Conservation (phyloP, 2,888 invertebrate genomes). For the Acanthococcus lagerstroemiae region DNA sequence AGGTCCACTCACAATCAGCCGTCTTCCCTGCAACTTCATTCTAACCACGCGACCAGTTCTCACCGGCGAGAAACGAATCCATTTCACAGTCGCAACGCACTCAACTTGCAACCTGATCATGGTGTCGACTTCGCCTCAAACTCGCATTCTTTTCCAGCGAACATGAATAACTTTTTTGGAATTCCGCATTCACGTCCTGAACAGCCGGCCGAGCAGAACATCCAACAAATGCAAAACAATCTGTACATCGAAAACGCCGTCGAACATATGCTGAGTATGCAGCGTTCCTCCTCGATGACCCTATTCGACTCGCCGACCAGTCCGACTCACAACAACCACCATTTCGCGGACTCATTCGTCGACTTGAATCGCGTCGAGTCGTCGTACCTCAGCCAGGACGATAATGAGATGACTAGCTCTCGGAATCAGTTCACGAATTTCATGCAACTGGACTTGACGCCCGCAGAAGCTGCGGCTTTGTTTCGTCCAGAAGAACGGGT, state of each 20-base stretch:
- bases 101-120: too few relatives aligned
- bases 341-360: neutral
- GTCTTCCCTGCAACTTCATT: too few relatives aligned
- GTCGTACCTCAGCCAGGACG: neutral
- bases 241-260: neutral
- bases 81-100: too few relatives aligned
- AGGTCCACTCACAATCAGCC: too few relatives aligned
- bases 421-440: constrained; percentile 18
- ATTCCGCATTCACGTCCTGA: too few relatives aligned
- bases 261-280: neutral
- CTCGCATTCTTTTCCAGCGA: too few relatives aligned
- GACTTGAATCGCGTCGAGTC: neutral
- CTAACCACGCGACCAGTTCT: too few relatives aligned
- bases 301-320: neutral
- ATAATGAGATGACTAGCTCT: neutral
- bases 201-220: neutral
- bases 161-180: too few relatives aligned
- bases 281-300: neutral
- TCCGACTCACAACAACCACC: neutral
- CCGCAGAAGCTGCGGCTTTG: neutral
- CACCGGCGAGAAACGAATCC: too few relatives aligned
- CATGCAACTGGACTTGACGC: neutral
- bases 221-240: too few relatives aligned
- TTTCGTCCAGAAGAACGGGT: neutral
- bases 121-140: too few relatives aligned